Percentiles rank a stretch among this genome's conserved stretches.
phyloP scores from a whole-genome alignment of 2,113 vertebrate species.

The Zosterops japonicus region DNA sequence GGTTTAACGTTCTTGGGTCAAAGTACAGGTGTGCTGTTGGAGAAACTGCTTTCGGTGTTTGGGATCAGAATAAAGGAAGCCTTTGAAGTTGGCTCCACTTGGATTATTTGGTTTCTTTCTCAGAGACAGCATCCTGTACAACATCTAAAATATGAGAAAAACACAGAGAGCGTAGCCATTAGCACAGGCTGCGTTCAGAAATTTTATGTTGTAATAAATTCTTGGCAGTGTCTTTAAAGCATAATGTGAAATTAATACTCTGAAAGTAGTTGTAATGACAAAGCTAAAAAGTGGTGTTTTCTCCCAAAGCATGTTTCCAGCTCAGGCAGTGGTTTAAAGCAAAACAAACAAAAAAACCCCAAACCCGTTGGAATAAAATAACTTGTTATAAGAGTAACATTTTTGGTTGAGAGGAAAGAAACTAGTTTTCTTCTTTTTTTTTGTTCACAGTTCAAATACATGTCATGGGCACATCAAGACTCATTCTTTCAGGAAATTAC shows the following conservation, averaged over 20 bases:
- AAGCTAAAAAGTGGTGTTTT: not conserved
- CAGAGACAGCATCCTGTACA: not conserved
- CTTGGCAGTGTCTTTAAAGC: not conserved
- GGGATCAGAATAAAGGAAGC: slow-evolving; percentile 4
- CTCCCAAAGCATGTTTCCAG: not conserved
- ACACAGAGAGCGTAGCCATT: not conserved
- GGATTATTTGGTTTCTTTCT: not conserved
- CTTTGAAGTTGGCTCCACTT: slow-evolving; percentile 30
- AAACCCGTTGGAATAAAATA: not conserved
- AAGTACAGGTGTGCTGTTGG: slow-evolving; percentile 50
- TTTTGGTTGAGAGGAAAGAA: not conserved
- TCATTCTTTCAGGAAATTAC: not conserved
- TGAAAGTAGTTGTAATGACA: not conserved
- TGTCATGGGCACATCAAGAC: not conserved
- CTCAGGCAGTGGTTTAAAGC: not conserved
- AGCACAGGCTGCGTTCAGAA: not conserved
- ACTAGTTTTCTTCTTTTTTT: not conserved
- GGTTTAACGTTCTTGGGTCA: slow-evolving; percentile 61
- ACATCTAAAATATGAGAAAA: not conserved
- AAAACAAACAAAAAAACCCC: not conserved
- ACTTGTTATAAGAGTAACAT: not conserved
- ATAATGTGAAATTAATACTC: not conserved
- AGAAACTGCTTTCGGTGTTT: not conserved
- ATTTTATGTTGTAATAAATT: not conserved
- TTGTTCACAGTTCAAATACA: not conserved